Percentiles rank a stretch among this genome's conserved stretches.
Evolutionary conservation across 2,888 invertebrate genomes (phyloP).

Genomic region (Ctena decussata): DNA sequence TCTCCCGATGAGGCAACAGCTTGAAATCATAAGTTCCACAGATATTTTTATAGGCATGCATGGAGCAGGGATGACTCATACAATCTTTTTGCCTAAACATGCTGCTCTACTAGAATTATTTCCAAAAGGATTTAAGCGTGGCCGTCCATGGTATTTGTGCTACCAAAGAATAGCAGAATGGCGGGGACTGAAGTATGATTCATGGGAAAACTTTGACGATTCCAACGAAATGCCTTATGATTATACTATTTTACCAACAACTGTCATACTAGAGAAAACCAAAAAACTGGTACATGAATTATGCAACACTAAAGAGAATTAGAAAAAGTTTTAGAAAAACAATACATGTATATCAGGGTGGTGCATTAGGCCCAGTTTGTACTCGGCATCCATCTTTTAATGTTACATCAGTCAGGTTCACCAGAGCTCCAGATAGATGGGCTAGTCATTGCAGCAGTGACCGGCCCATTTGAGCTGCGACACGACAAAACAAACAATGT

Average conservation of each 20-base stretch:
- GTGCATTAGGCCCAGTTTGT: no score
- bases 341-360: no score
- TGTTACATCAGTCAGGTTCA: no score
- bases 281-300: slow-evolving; percentile 25
- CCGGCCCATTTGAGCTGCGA: no score
- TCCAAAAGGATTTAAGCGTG: slow-evolving; percentile 69
- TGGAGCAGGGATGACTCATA: slow-evolving; percentile 83
- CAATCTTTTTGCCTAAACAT: slow-evolving; percentile 77
- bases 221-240: slow-evolving; percentile 54
- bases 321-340: no score
- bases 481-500: no score
- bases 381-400: no score
- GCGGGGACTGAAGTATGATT: slow-evolving; percentile 76
- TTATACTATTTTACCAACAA: slow-evolving; percentile 60
- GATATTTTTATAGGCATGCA: slow-evolving; percentile 84
- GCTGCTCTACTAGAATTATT: slow-evolving; percentile 79
- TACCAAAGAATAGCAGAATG: slow-evolving; percentile 78
- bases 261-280: slow-evolving; percentile 51
- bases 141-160: slow-evolving; percentile 67
- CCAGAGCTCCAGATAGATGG: no score
- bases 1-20: slow-evolving; percentile 75
- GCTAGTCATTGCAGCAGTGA: no score
- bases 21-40: slow-evolving; percentile 72
- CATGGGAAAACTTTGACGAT: slow-evolving; percentile 76
- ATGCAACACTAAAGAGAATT: no score